Conservation (phyloP, 2,888 invertebrate species). For the Pasiphila rectangulata region DNA sequence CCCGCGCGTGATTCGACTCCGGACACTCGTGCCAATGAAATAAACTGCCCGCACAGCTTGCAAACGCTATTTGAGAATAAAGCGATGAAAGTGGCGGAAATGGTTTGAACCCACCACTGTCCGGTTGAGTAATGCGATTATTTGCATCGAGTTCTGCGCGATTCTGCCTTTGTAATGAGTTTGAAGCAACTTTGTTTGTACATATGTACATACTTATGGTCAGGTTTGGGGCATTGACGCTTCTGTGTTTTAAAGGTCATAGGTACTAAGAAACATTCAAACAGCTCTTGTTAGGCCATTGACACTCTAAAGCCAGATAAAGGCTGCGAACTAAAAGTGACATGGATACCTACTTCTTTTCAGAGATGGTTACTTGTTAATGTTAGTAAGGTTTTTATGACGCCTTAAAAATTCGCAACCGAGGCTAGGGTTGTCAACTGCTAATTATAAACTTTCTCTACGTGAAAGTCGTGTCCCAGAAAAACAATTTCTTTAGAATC, state of each 20-base stretch:
- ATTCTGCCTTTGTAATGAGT: neutral
- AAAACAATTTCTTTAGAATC: neutral
- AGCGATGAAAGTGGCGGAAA: constrained; percentile 67
- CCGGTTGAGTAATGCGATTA: constrained; percentile 31
- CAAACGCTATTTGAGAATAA: constrained; percentile 62
- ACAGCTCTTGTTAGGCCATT: too few relatives aligned
- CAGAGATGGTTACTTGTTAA: too few relatives aligned
- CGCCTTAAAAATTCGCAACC: too few relatives aligned
- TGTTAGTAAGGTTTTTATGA: too few relatives aligned
- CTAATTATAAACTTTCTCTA: neutral
- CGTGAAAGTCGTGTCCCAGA: neutral
- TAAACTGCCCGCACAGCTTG: constrained; percentile 69
- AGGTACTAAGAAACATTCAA: too few relatives aligned
- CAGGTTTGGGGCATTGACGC: too few relatives aligned
- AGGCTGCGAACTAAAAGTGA: too few relatives aligned
- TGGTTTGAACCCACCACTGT: constrained; percentile 44
- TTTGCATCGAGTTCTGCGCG: neutral
- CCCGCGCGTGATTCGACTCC: constrained; percentile 64
- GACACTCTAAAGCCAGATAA: too few relatives aligned
- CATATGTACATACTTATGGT: too few relatives aligned
- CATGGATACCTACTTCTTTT: too few relatives aligned
- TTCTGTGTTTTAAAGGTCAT: too few relatives aligned
- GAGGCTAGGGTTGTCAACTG: neutral
- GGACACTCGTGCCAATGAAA: constrained; percentile 68
- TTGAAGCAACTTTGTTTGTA: too few relatives aligned